These are phyloP conservation scores for Cataglyphis hispanica DNA, from an alignment of 1,140 invertebrate species.

Conservation along the genomic window DNA sequence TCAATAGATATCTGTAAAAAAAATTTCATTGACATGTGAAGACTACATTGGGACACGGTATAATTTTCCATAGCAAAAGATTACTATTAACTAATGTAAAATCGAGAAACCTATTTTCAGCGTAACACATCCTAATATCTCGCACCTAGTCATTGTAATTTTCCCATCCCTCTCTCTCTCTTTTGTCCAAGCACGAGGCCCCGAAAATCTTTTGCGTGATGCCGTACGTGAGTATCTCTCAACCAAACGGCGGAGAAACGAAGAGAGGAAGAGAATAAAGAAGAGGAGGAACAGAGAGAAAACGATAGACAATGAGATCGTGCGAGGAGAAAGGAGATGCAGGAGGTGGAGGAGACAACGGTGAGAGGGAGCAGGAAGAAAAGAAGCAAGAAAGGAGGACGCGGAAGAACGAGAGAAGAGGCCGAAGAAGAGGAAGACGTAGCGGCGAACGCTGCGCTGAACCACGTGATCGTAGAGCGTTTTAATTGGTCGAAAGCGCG, in stretches of 20 bases:
- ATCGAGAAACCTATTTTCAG: conserved; percentile 51
- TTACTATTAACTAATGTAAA: conserved; percentile 56
- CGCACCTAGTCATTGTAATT: conserved; percentile 61
- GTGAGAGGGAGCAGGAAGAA: conserved; percentile 6
- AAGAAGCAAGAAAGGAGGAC: conserved; percentile 30
- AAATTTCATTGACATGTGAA: conserved; percentile 56
- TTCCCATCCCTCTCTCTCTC: background rate
- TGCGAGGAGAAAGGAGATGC: conserved; percentile 37
- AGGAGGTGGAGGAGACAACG: conserved; percentile 28
- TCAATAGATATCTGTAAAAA: background rate
- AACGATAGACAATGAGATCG: conserved; percentile 47
- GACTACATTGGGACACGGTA: background rate
- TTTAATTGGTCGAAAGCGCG: conserved; percentile 85
- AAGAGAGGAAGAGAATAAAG: conserved; percentile 31
- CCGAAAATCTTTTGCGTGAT: conserved; percentile 45
- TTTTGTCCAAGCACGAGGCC: conserved; percentile 16
- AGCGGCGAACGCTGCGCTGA: conserved; percentile 56
- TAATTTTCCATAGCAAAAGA: conserved; percentile 12
- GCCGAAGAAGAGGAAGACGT: conserved; percentile 62
- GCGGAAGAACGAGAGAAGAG: conserved; percentile 36
- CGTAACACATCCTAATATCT: conserved; percentile 58
- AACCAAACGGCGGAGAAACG: background rate
- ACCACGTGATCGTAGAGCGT: conserved; percentile 84
- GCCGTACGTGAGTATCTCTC: conserved; percentile 29
- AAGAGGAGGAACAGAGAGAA: background rate